Conservation (phyloP, 2,888 invertebrate genomes). For the Ctena decussata region DNA sequence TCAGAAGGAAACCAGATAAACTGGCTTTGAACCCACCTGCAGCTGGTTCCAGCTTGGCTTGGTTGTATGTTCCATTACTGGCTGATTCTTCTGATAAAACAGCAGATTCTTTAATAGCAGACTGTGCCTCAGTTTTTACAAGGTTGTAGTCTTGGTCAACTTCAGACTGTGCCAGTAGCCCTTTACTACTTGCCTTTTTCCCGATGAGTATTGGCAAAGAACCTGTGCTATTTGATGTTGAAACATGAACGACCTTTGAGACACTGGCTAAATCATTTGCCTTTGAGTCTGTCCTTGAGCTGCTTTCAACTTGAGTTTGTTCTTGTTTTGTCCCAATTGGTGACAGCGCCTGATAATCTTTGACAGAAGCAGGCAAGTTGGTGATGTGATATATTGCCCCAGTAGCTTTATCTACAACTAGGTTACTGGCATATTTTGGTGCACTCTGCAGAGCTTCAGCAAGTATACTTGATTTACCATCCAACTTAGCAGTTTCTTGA, state of each 20-base stretch:
- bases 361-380: background rate
- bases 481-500: background rate
- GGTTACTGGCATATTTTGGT: background rate
- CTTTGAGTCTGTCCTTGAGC: background rate
- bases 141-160: no score
- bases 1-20: no score
- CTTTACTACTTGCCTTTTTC: background rate
- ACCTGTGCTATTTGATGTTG: background rate
- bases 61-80: no score
- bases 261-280: background rate
- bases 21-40: no score
- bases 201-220: background rate
- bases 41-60: no score
- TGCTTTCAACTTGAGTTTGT: background rate
- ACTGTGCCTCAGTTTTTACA: no score
- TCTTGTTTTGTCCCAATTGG: background rate
- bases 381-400: background rate
- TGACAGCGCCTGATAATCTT: background rate
- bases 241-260: background rate
- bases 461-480: background rate
- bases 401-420: background rate
- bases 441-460: background rate
- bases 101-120: no score
- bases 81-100: no score
- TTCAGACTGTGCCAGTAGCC: background rate